Evolutionary conservation across 2,113 vertebrate species (phyloP), one percentile per base, ranked within the genome.

Genomic region (Motacilla tschutschensis): DNA sequence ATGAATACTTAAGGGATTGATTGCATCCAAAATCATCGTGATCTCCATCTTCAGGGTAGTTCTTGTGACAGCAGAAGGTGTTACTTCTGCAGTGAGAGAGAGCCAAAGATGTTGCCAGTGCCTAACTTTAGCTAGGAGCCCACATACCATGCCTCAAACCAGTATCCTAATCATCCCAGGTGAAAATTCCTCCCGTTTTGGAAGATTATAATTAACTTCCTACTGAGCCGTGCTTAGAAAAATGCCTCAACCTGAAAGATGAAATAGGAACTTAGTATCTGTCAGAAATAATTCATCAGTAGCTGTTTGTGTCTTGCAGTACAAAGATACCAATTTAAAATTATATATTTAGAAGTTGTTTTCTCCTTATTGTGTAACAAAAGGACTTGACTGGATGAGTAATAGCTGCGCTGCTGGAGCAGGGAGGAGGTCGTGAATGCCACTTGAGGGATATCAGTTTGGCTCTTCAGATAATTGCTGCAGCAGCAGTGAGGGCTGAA

Each of bases 111-210:
- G 76, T 17, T 87, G 76, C 82, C 67, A 59, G 88, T 62, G 83
- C 89, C 93, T 94, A 92, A 91, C 88, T 87, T 90, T 90, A 92
- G 72, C 63, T 80, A 44, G 58, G 2, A 91, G 44, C 90, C 88
- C 69, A 84, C 79, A 77, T 82, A 77, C 26, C 76, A 73, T 79
- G 48, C 65, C 44, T 85, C 54, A 69, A 92, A 79, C 51, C 92
- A 91, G 71, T 87, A 35, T 54, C 89, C 87, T 93, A 62, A 93
- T 91, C 59, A 91, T 69, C 63, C 77, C 84, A 96, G 79, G 89
- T 91, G 81, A 92, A 93, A 91, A 89, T 62, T 83, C 79, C 63
- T 87, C 74, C 71, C 79, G 5, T 93, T 87, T 75, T 41, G 69
- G 80, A 85, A 93, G 79, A 88, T 90, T 48, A 79, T 72, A 77